Conservation (phyloP, 2,888 invertebrate species). For the Leptopilina myrica region DNA sequence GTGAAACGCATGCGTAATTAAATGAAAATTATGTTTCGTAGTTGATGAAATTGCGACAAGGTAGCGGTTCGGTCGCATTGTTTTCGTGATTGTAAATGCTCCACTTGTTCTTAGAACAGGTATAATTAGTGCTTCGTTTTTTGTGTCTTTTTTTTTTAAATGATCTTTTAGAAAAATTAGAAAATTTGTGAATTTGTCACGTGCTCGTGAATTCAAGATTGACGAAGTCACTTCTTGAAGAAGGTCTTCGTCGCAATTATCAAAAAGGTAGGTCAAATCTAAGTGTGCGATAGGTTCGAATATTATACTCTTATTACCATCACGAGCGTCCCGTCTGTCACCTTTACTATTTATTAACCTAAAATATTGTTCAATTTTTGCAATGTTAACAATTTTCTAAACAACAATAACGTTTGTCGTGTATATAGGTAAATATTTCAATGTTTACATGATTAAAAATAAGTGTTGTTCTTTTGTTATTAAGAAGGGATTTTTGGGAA, state of each 20-base stretch:
- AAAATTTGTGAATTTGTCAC: not conserved
- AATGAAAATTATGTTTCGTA: constrained; percentile 51
- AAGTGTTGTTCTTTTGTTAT: too few relatives aligned
- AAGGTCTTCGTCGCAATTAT: constrained; percentile 30
- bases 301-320: not conserved
- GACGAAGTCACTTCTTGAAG: constrained; percentile 26
- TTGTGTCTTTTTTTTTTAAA: constrained; percentile 29
- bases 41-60: constrained; percentile 57
- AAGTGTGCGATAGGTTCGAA: constrained; percentile 20
- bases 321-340: constrained; percentile 24
- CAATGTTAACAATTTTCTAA: too few relatives aligned
- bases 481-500: too few relatives aligned
- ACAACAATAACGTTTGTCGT: too few relatives aligned
- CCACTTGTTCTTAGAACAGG: constrained; percentile 37
- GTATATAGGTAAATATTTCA: too few relatives aligned
- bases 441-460: too few relatives aligned
- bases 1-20: constrained; percentile 58
- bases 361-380: not conserved
- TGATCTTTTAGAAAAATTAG: not conserved
- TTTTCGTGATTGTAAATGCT: constrained; percentile 59
- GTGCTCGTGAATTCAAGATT: not conserved
- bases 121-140: constrained; percentile 11
- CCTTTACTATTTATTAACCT: not conserved
- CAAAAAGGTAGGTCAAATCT: constrained; percentile 25
- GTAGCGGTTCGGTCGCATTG: constrained; percentile 67